phyloP scores from a whole-genome alignment of 2,888 invertebrate genomes.

The Heteromurus nitidus region DNA sequence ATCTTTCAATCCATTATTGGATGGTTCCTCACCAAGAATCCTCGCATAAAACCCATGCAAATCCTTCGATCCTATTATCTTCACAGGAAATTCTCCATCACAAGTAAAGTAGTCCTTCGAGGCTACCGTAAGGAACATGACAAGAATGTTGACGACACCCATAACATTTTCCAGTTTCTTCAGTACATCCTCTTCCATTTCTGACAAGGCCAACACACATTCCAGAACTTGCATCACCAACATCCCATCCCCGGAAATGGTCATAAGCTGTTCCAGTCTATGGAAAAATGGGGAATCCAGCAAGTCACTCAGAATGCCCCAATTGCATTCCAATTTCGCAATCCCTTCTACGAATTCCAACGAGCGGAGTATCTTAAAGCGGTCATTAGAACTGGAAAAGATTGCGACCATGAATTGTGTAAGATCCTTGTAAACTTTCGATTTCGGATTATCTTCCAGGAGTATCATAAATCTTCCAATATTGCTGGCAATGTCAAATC shows the following conservation, averaged over 20 bases:
- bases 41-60: no score
- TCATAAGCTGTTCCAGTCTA: slow-evolving; percentile 79
- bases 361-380: slow-evolving; percentile 90
- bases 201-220: slow-evolving; percentile 94
- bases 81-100: background rate
- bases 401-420: background rate
- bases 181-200: slow-evolving; percentile 91
- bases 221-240: slow-evolving; percentile 95
- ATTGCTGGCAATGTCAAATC: slow-evolving; percentile 94
- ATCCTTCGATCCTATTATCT: no score
- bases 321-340: slow-evolving; percentile 79
- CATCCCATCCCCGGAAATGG: slow-evolving; percentile 93
- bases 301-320: slow-evolving; percentile 57
- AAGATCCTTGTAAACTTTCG: no score
- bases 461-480: slow-evolving; percentile 82
- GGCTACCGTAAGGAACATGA: slow-evolving; percentile 86
- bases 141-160: slow-evolving; percentile 89
- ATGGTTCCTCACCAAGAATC: no score
- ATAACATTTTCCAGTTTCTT: slow-evolving; percentile 90
- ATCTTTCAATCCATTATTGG: no score
- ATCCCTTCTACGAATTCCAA: slow-evolving; percentile 94
- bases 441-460: no score
- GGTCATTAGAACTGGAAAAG: slow-evolving; percentile 79
- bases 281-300: background rate
- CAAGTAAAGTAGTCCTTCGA: background rate